A percentile compares a stretch with the other conserved stretches of the same genome.
Conservation (phyloP, 2,888 invertebrate species). For the Rhyacophila evoluta region DNA sequence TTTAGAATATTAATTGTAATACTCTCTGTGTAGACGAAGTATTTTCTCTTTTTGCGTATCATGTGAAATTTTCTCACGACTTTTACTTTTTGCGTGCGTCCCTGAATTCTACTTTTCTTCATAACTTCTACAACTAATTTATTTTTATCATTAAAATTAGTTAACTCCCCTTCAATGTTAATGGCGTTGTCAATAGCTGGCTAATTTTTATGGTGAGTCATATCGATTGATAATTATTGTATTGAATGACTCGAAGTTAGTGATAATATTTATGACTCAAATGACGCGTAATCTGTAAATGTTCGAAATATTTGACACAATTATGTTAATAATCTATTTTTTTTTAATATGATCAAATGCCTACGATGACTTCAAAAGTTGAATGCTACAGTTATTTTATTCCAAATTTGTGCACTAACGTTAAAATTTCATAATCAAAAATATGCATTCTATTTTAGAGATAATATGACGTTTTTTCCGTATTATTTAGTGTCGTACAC, state of each 20-base stretch:
- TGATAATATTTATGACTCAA: neutral
- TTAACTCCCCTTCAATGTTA: neutral
- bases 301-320: neutral
- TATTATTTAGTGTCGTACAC: too few species aligned
- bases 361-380: too few species aligned
- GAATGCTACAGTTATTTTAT: too few species aligned
- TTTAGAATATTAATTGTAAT: neutral
- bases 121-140: neutral
- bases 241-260: neutral
- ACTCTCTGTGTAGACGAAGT: neutral
- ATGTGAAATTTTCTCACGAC: neutral
- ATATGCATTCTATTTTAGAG: too few species aligned
- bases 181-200: neutral
- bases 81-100: constrained; percentile 1
- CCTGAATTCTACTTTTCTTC: neutral
- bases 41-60: constrained; percentile 19
- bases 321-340: too few species aligned
- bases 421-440: too few species aligned
- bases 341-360: too few species aligned
- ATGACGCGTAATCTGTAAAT: neutral
- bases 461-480: too few species aligned
- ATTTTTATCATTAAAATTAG: neutral
- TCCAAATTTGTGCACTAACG: too few species aligned
- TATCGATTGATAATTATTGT: neutral
- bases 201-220: neutral